Evolutionary conservation across 2,888 invertebrate genomes (phyloP).

Genomic region (Acleris laterana): DNA sequence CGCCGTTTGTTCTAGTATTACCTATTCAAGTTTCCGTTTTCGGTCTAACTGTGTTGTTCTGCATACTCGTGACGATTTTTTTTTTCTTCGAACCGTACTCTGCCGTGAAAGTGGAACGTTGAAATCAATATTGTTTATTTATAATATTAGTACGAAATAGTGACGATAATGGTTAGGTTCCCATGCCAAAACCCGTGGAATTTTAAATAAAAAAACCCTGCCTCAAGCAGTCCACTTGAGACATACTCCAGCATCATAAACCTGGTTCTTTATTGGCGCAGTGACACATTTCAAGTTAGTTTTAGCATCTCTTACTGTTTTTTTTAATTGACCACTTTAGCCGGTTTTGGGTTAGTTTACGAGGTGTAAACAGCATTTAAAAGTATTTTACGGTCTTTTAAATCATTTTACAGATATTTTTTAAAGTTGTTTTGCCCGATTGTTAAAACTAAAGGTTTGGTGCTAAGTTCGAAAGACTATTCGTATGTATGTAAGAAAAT

Average conservation of each 20-base stretch:
- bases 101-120: no score
- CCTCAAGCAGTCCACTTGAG: conserved; percentile 21
- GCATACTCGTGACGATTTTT: no score
- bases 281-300: conserved; percentile 48
- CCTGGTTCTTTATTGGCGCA: conserved; percentile 61
- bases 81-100: no score
- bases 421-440: neutral
- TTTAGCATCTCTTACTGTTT: conserved; percentile 25
- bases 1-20: no score
- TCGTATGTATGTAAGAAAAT: no score
- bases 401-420: neutral
- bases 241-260: conserved; percentile 54
- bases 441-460: neutral
- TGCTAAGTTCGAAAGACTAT: no score
- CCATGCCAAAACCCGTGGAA: no score
- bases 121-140: no score
- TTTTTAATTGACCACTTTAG: conserved; percentile 29
- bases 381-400: conserved; percentile 13
- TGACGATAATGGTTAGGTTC: no score
- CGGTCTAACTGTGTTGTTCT: no score
- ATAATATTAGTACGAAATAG: no score
- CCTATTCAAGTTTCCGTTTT: no score
- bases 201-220: conserved; percentile 2
- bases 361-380: conserved; percentile 30
- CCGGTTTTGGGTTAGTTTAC: conserved; percentile 25